Conservation (phyloP, 2,113 vertebrate species). For the Protobothrops mucrosquamatus region DNA sequence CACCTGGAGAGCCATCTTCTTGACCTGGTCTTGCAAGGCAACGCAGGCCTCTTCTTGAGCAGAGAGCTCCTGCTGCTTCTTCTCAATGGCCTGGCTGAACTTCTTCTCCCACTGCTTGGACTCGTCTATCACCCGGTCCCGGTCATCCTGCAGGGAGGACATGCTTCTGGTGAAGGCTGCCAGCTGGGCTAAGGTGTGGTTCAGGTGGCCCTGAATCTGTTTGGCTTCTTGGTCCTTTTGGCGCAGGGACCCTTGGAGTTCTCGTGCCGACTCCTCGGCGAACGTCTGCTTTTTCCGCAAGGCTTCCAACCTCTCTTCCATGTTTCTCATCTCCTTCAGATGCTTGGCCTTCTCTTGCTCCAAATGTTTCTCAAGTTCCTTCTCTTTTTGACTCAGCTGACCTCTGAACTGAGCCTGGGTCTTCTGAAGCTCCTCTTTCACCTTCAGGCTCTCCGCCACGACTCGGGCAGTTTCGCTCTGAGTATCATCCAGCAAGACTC, state of each 20-base stretch:
- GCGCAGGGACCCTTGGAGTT: conserved; percentile 70
- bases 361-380: conserved; percentile 80
- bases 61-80: conserved; percentile 85
- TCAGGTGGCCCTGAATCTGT: conserved; percentile 78
- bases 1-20: conserved; percentile 67
- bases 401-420: conserved; percentile 66
- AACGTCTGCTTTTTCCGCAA: conserved; percentile 73
- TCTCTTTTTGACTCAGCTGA: conserved; percentile 77
- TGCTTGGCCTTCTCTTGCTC: conserved; percentile 80
- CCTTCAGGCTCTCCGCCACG: conserved; percentile 72
- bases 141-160: conserved; percentile 95
- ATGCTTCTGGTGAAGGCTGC: conserved; percentile 93
- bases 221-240: conserved; percentile 75
- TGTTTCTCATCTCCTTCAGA: conserved; percentile 78
- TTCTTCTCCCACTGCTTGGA: conserved; percentile 88
- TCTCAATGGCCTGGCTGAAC: conserved; percentile 82
- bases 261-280: conserved; percentile 69
- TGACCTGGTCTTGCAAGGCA: conserved; percentile 75
- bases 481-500: conserved; percentile 75
- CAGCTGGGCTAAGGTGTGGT: conserved; percentile 85
- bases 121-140: conserved; percentile 91
- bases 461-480: conserved; percentile 77
- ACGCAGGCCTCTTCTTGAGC: conserved; percentile 76
- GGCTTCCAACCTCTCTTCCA: conserved; percentile 81
- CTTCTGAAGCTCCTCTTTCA: conserved; percentile 68